Percentiles rank a stretch among this genome's conserved stretches.
Conservation (phyloP, 2,888 invertebrate species). For the Glaucopsyche alexis region DNA sequence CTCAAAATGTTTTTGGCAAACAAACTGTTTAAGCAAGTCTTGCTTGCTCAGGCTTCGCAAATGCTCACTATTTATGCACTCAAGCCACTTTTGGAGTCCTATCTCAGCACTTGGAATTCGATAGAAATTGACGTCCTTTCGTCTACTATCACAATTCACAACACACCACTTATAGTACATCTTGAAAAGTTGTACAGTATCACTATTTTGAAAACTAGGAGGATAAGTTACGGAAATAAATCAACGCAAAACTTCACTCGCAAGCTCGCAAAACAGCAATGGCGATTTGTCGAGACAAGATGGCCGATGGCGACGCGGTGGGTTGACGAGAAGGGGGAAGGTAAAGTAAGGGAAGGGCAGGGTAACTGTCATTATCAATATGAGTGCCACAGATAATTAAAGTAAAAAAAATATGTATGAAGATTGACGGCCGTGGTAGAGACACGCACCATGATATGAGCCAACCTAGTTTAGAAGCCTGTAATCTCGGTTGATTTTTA, state of each 20-base stretch:
- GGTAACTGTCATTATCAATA: conserved; percentile 4
- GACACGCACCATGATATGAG: no score
- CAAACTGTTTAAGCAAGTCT: conserved; percentile 15
- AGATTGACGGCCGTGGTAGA: not conserved
- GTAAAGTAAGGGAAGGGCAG: not conserved
- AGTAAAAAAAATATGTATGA: conserved; percentile 2
- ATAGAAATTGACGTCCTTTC: conserved; percentile 30
- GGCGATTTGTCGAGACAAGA: not conserved
- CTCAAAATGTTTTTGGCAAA: conserved; percentile 27
- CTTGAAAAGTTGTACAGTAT: not conserved
- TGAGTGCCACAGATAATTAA: not conserved
- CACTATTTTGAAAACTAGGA: conserved; percentile 19
- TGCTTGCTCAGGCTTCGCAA: conserved; percentile 32
- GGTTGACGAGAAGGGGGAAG: conserved; percentile 1
- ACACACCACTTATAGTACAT: conserved; percentile 27
- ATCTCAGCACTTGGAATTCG: conserved; percentile 31
- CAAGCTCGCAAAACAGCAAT: conserved; percentile 24
- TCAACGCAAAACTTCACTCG: conserved; percentile 30
- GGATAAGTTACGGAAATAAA: conserved; percentile 30
- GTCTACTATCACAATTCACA: conserved; percentile 29
- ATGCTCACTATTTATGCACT: conserved; percentile 31
- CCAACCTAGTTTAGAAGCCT: no score
- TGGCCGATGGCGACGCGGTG: not conserved
- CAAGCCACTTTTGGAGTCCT: conserved; percentile 30
- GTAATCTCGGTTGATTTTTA: no score